phyloP scores from a whole-genome alignment of 1,140 invertebrate genomes.

The Holotrichia oblita region DNA sequence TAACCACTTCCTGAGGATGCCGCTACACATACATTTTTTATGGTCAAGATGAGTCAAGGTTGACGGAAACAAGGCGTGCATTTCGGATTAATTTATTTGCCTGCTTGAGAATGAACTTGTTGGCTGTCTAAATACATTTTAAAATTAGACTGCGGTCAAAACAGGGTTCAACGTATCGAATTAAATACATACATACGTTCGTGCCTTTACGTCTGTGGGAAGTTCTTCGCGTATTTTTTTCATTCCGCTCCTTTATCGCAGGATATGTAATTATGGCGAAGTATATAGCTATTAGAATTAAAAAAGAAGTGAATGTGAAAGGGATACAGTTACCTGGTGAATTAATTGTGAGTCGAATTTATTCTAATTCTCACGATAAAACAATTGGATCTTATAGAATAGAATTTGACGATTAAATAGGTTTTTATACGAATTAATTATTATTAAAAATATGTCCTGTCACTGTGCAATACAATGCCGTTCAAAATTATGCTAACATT shows the following conservation, averaged over 20 bases:
- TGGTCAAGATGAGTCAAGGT: neutral
- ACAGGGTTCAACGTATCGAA: neutral
- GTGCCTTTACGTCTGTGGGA: neutral
- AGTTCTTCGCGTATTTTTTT: neutral
- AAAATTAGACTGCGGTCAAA: slow-evolving; percentile 7
- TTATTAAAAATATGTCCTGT: too few relatives aligned
- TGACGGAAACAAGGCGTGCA: neutral
- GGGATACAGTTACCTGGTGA: neutral
- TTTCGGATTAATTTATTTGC: slow-evolving; percentile 17
- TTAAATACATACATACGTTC: neutral
- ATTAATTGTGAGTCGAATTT: neutral
- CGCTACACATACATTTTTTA: neutral
- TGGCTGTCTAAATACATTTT: neutral
- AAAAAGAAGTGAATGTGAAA: slow-evolving; percentile 2
- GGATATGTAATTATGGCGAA: neutral
- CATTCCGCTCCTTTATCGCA: neutral
- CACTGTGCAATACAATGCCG: too few relatives aligned
- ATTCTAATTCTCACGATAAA: neutral
- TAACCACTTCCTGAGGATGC: slow-evolving; percentile 3
- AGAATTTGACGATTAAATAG: neutral
- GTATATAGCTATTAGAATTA: neutral
- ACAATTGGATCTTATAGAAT: neutral
- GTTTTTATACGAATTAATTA: too few relatives aligned
- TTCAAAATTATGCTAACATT: too few relatives aligned
- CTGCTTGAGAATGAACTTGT: neutral